Evolutionary conservation across 1,140 invertebrate genomes (phyloP).

Genomic region (Chymomyza costata): DNA sequence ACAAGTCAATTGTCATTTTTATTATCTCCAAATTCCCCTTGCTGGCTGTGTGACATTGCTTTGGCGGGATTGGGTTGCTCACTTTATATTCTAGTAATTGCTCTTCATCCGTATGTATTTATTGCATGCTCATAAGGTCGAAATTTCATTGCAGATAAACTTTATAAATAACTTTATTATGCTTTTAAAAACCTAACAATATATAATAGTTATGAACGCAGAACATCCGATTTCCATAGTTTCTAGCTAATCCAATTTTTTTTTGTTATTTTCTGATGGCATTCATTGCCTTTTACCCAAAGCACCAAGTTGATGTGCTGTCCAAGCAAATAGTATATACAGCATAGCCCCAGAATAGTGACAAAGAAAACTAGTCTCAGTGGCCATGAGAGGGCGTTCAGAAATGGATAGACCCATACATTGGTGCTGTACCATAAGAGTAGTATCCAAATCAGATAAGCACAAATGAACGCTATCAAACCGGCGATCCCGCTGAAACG

Average conservation of each 20-base stretch:
- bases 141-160: too few species aligned
- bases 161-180: too few species aligned
- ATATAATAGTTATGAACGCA: too few species aligned
- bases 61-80: too few species aligned
- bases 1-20: slow-evolving; percentile 37
- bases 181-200: too few species aligned
- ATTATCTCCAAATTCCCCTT: slow-evolving; percentile 28
- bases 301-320: slow-evolving; percentile 20
- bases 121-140: too few species aligned
- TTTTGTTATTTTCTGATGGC: background rate
- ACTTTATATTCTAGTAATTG: too few species aligned
- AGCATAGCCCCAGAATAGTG: slow-evolving; percentile 1
- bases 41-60: slow-evolving; percentile 12
- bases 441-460: slow-evolving; percentile 85
- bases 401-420: slow-evolving; percentile 90
- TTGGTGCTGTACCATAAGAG: slow-evolving; percentile 82
- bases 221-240: too few species aligned
- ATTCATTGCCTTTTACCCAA: slow-evolving; percentile 1
- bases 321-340: slow-evolving; percentile 35
- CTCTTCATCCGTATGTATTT: too few species aligned
- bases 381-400: slow-evolving; percentile 81
- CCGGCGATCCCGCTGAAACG: slow-evolving; percentile 78
- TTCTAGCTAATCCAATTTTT: too few species aligned
- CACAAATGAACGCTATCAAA: slow-evolving; percentile 78
- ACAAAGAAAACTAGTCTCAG: slow-evolving; percentile 72